phyloP scores from a whole-genome alignment of 1,140 invertebrate genomes.

The Limonius californicus region DNA sequence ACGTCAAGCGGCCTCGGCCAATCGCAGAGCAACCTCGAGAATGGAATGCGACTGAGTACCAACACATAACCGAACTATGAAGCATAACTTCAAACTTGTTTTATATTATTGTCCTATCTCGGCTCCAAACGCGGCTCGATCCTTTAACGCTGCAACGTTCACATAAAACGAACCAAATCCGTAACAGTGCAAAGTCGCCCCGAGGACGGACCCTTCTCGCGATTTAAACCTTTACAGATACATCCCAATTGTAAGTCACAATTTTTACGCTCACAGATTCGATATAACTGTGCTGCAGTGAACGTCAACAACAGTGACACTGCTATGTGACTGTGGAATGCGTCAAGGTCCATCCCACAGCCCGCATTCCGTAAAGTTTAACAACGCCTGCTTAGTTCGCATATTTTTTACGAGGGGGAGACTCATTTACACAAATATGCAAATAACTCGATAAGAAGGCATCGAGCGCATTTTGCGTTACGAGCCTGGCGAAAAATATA shows the following conservation, averaged over 20 bases:
- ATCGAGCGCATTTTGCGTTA: neutral
- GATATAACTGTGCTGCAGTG: constrained; percentile 26
- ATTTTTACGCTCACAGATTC: neutral
- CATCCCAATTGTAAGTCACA: neutral
- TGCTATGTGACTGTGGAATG: constrained; percentile 34
- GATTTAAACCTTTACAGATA: neutral
- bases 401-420: constrained; percentile 30
- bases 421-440: neutral
- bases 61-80: constrained; percentile 13
- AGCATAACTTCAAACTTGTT: constrained; percentile 7
- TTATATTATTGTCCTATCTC: constrained; percentile 11
- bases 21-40: constrained; percentile 63
- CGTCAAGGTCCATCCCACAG: constrained; percentile 31
- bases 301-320: constrained; percentile 17
- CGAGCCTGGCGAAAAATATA: too few relatives aligned
- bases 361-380: constrained; percentile 37
- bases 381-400: constrained; percentile 33
- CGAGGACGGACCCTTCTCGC: too few relatives aligned
- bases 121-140: too few relatives aligned
- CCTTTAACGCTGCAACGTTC: too few relatives aligned
- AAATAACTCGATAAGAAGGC: neutral
- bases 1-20: constrained; percentile 65
- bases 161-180: too few relatives aligned
- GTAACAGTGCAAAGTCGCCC: too few relatives aligned
- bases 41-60: constrained; percentile 59